Base-by-base conservation (phyloP, 2,113 vertebrate species). In the Scolopax mira region DNA sequence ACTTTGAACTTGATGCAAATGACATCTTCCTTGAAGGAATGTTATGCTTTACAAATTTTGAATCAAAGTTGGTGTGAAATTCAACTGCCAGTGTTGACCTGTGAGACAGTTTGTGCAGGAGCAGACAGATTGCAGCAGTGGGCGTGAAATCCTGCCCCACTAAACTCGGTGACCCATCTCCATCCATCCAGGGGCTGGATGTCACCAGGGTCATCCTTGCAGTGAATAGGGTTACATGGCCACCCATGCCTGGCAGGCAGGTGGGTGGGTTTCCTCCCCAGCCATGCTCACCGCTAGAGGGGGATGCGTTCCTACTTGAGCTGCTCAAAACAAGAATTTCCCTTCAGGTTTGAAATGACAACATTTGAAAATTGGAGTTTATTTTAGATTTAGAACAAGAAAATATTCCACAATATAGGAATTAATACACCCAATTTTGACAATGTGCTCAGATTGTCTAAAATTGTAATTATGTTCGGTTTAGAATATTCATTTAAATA, bases 221-320 rank as follows among this genome's bases (percentile, higher is more conserved):
- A 8, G 22, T 1, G 0, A 22, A 15, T 24, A 5, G 27, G 8
- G 30, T 6, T 22, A 31, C 3, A 0, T 0, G 0, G 35, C 49
- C 30, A 13, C 12, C 5, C 2, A 2, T 12, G 25, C 17, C 39
- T 27, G 30, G 13, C 57, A 13, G 57, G 18, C 0, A 2, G n/a
- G 11, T 15, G 65, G 35, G 11, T 25, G 41, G 18, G 7, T 49
- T 49, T 41, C 18, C 30, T 54, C 8, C 21, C 7, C 27, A 27
- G 79, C 1, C 1, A 23, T 3, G 39, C 35, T 64, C 30, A 21
- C 92, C 83, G 3, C 93, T 81, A 96, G 85, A 89, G 82, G 90
- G 93, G 12, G 83, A 21, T 69, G 61, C 1, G 0, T n/a, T 81
- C 66, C 70, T 66, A 6, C 14, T 3, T 11, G 8, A 11, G 27